Conservation (phyloP, 1,140 invertebrate genomes). For the Zaprionus inermis region DNA sequence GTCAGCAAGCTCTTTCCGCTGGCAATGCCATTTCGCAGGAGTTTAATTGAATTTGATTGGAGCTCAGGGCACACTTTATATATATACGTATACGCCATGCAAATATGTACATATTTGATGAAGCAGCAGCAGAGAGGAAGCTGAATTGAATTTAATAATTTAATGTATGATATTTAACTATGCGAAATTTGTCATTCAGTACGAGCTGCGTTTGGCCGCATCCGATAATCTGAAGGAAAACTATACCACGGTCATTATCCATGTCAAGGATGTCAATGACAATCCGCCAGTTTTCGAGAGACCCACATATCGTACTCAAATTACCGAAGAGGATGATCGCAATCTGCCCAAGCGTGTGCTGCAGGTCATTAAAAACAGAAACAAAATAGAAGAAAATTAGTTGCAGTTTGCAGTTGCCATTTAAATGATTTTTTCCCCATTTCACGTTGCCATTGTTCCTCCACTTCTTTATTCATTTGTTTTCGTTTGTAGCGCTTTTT, state of each 20-base stretch:
- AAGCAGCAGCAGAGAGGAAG: neutral
- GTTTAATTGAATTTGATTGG: conserved; percentile 57
- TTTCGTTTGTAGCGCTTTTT: conserved; percentile 30
- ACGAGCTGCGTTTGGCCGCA: conserved; percentile 95
- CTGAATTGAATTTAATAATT: conserved; percentile 40
- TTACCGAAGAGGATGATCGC: conserved; percentile 97
- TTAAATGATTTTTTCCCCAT: conserved; percentile 17
- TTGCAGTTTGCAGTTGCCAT: conserved; percentile 12
- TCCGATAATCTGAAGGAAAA: conserved; percentile 98
- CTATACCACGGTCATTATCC: conserved; percentile 97
- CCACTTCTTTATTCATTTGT: conserved; percentile 21
- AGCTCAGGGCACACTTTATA: neutral
- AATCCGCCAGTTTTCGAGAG: conserved; percentile 94
- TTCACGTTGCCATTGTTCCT: conserved; percentile 5
- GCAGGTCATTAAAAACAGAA: conserved; percentile 87
- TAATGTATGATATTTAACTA: conserved; percentile 31
- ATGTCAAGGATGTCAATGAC: conserved; percentile 97
- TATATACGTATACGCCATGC: neutral
- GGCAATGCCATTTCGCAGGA: conserved; percentile 11
- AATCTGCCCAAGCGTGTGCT: conserved; percentile 96
- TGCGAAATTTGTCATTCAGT: conserved; percentile 86
- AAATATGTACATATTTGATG: conserved; percentile 31
- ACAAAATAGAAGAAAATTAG: conserved; percentile 20
- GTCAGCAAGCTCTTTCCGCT: conserved; percentile 16
- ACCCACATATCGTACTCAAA: conserved; percentile 96